Evolutionary conservation across 1,140 invertebrate genomes (phyloP), one percentile per base, ranked within the genome.

Genomic region (Cotesia vestalis): DNA sequence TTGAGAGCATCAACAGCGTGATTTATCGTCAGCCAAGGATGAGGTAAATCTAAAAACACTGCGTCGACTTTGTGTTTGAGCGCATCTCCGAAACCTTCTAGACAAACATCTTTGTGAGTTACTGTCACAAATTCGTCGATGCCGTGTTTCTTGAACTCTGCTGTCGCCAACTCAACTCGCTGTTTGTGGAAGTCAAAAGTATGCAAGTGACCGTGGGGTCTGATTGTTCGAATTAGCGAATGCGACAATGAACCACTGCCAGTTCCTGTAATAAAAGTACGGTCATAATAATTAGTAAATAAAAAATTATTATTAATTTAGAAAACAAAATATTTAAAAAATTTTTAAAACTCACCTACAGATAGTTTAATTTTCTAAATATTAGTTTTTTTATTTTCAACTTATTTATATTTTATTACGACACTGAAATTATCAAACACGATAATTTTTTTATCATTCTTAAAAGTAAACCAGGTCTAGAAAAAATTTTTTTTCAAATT

Each of bases 131-230:
- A 93, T 36, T 94, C 88, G 38, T 85, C 86, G 9, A 99, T 81
- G 2, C 95, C 96, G 88, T 99, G 98, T 2, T 85, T 86, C 73
- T 89, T 80, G 83, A 99, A 99, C 86, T 99, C 98, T 72, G 94
- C 90, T 63, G 85, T 81, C 6, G 96, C 97, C 62, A 94, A 87
- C 75, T 92, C 88, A 9, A 92, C 92, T 76, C 98, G 88, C 73
- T 94, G 90, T 81, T 97, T 91, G 83, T 99, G 97, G 85, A 99
- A 99, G 85, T 99, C 98, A 88, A 97, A 99, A 4, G 98, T 99
- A 83, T 96, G 92, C 11, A 99, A 89, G 83, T 97, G 95, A 4
- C 98, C 98, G 76, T 88, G 88, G 0, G 98, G 97, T 72, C 92
- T 90, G 38, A 99, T 89, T 2, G 94, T 90, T 75, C 96, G 87